These are phyloP conservation scores for Oryctolagus cuniculus DNA, from an alignment of 2,113 vertebrate genomes.

Conservation along the genomic window mOryCun1.1 NC_091438.1:87230501-87231000, in stretches of 20 bases:
- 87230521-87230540: too few species aligned
- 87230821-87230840: background rate
- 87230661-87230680: background rate
- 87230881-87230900: slow-evolving; percentile 27
- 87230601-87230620: background rate
- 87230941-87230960: too few species aligned
- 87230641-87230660: background rate
- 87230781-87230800: background rate
- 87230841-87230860: background rate
- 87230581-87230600: background rate
- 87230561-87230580: background rate
- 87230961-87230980: too few species aligned
- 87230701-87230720: background rate
- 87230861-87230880: background rate
- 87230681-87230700: background rate
- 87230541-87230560: too few species aligned
- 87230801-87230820: background rate
- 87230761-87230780: slow-evolving; percentile 10
- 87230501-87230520: too few species aligned
- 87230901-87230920: background rate
- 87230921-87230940: background rate
- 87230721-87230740: background rate
- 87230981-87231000: too few species aligned
- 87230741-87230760: background rate
- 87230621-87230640: background rate